These are phyloP conservation scores for Tachycineta bicolor DNA, from an alignment of 2,113 vertebrate genomes.

Conservation along the genomic window DNA sequence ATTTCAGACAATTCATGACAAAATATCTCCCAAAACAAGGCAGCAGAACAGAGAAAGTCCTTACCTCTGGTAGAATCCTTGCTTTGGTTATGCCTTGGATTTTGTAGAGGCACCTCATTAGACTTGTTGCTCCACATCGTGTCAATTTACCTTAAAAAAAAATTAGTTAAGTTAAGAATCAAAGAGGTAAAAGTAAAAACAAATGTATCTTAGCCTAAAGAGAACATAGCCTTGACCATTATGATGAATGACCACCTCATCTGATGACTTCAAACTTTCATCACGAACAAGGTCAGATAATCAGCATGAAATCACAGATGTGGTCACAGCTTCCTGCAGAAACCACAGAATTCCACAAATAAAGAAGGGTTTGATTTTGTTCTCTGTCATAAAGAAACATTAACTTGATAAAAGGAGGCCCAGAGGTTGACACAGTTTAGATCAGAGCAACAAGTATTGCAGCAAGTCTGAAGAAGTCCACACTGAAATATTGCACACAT, in stretches of 20 bases:
- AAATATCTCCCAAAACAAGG: neutral
- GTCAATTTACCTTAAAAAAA: slow-evolving; percentile 78
- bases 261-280: neutral
- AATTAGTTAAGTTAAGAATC: neutral
- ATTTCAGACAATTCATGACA: neutral
- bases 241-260: neutral
- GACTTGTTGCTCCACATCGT: slow-evolving; percentile 85
- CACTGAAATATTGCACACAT: neutral
- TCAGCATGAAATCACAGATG: neutral
- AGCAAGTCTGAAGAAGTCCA: neutral
- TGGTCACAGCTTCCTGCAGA: neutral
- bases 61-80: slow-evolving; percentile 81
- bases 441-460: neutral
- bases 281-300: neutral
- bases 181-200: neutral
- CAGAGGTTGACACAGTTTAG: neutral
- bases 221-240: neutral
- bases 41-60: neutral
- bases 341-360: neutral
- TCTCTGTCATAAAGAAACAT: neutral
- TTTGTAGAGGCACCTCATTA: slow-evolving; percentile 78
- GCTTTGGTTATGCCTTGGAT: slow-evolving; percentile 66
- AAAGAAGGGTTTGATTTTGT: neutral
- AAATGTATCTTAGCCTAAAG: neutral
- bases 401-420: neutral